phyloP scores from a whole-genome alignment of 2,113 vertebrate species.

The Hippocampus mohnikei region DNA sequence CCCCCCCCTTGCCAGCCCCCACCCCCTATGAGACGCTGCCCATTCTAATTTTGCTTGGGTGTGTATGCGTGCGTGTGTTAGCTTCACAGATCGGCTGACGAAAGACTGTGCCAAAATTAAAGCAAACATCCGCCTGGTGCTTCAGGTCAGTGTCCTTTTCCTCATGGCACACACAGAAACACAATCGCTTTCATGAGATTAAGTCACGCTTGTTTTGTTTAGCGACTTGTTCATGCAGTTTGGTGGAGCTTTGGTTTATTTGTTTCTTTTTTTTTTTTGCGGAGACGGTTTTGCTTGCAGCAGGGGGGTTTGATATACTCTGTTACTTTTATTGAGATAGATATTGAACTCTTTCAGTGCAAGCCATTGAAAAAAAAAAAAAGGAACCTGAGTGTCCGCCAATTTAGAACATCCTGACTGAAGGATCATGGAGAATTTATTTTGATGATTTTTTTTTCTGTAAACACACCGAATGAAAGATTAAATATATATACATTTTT shows the following conservation, averaged over 20 bases:
- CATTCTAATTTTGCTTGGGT: constrained; percentile 12
- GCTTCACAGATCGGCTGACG: constrained; percentile 78
- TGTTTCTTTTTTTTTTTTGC: too few relatives aligned
- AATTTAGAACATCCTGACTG: too few relatives aligned
- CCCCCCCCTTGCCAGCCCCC: too few relatives aligned
- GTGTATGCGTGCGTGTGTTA: constrained; percentile 52
- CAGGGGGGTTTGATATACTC: too few relatives aligned
- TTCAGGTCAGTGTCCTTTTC: constrained; percentile 73
- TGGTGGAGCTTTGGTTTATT: neutral
- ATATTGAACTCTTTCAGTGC: too few relatives aligned
- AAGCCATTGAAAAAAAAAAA: too few relatives aligned
- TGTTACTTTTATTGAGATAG: too few relatives aligned
- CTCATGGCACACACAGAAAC: neutral
- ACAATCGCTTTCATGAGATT: neutral
- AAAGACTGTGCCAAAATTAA: constrained; percentile 87
- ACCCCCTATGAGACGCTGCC: constrained; percentile 13
- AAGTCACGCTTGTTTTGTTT: neutral
- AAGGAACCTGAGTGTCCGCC: too few relatives aligned
- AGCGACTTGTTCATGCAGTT: neutral
- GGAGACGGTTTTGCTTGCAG: neutral
- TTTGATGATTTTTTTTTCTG: too few relatives aligned
- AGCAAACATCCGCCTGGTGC: constrained; percentile 84
- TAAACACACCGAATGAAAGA: too few relatives aligned
- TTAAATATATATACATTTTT: too few relatives aligned
- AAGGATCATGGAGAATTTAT: too few relatives aligned